phyloP scores from a whole-genome alignment of 2,797 vertebrate species.

The Tragelaphus eurycerus region DNA sequence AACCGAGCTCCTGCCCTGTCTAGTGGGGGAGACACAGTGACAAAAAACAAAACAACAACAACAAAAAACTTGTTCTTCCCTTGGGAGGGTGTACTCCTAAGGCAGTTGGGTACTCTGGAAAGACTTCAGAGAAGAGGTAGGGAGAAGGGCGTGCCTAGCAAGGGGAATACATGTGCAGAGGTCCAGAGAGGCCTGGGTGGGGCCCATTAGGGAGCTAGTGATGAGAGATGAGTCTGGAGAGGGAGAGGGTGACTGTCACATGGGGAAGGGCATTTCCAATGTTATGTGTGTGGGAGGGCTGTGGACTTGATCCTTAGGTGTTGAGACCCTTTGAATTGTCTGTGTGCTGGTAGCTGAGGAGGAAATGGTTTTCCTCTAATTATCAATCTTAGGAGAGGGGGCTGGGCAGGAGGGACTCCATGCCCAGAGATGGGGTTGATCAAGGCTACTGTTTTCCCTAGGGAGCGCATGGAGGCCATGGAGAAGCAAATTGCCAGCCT shows the following conservation, averaged over 20 bases:
- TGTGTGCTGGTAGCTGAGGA: background rate
- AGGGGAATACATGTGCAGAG: background rate
- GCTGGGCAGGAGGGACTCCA: background rate
- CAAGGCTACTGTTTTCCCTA: constrained; percentile 59
- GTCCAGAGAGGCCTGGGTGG: background rate
- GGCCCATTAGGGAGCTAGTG: background rate
- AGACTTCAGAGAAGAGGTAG: background rate
- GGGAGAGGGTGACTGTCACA: background rate
- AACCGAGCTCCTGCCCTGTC: background rate
- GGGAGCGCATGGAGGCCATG: constrained; percentile 99
- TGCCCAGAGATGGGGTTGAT: background rate
- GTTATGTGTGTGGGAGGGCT: background rate
- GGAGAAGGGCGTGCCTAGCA: background rate
- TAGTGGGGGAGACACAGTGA: background rate
- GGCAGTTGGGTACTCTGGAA: background rate
- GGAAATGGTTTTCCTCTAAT: background rate
- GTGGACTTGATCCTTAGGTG: background rate
- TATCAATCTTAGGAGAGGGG: background rate
- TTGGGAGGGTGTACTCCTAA: background rate
- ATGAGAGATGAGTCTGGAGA: background rate
- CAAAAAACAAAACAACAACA: background rate
- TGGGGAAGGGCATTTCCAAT: background rate
- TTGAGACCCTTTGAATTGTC: background rate
- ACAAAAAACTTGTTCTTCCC: background rate
- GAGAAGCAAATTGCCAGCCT: constrained; percentile 99